Percentiles rank a stretch among this genome's conserved stretches.
phyloP scores from a whole-genome alignment of 2,113 vertebrate species.

The Percopsis transmontana region DNA sequence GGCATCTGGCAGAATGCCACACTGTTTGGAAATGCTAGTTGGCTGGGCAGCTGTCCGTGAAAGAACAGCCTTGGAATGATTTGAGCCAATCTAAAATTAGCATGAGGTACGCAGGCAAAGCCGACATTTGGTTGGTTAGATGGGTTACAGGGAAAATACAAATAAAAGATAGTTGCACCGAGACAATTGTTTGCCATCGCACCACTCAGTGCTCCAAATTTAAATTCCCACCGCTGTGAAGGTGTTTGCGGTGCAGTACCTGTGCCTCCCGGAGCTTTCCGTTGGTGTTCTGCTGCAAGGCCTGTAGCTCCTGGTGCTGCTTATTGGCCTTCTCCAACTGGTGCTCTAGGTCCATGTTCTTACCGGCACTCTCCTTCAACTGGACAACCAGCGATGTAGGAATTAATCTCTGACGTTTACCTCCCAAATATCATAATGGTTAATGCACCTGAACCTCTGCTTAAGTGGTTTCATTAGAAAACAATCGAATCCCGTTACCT shows the following conservation, averaged over 20 bases:
- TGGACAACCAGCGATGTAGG: slow-evolving; percentile 57
- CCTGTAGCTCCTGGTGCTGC: slow-evolving; percentile 94
- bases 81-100: no score
- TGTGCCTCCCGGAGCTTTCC: slow-evolving; percentile 95
- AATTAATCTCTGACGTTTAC: neutral
- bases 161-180: no score
- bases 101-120: no score
- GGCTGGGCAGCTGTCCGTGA: no score
- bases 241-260: slow-evolving; percentile 69
- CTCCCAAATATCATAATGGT: neutral
- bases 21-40: no score
- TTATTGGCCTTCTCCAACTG: slow-evolving; percentile 95
- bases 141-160: no score
- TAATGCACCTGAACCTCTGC: neutral
- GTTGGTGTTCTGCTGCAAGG: slow-evolving; percentile 91
- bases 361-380: slow-evolving; percentile 88
- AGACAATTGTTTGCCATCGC: no score
- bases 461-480: neutral
- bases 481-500: slow-evolving; percentile 74
- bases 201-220: neutral
- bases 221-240: neutral
- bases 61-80: no score
- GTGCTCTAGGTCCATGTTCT: slow-evolving; percentile 89
- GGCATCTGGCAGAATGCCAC: no score
- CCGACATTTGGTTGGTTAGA: no score